phyloP scores from a whole-genome alignment of 2,888 invertebrate species.

The Incurvaria masculella region DNA sequence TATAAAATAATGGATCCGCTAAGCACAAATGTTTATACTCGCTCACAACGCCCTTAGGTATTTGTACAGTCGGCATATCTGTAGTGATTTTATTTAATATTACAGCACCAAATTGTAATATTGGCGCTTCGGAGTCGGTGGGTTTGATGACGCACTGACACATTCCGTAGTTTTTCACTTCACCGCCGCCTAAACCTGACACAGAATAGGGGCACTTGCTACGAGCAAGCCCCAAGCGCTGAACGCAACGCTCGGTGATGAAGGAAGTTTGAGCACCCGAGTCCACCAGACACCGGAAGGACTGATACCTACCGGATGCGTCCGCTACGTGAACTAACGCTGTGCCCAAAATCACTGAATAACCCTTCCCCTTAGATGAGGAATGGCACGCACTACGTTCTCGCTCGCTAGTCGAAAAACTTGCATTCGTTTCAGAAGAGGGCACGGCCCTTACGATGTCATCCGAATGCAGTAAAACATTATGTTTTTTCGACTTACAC shows the following conservation, averaged over 20 bases:
- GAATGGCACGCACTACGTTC: background rate
- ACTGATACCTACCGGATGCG: background rate
- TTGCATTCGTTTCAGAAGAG: no score
- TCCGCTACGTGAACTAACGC: background rate
- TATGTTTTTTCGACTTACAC: constrained; percentile 4
- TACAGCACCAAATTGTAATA: background rate
- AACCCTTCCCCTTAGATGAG: background rate
- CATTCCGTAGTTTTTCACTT: constrained; percentile 5
- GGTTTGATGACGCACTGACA: constrained; percentile 4
- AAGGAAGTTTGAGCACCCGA: constrained; percentile 8
- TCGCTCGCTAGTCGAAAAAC: no score
- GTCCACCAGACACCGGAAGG: constrained; percentile 4
- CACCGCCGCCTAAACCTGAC: background rate
- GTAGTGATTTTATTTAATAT: background rate
- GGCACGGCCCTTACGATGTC: no score
- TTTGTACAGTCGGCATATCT: background rate
- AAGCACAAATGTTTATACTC: background rate
- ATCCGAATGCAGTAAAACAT: no score
- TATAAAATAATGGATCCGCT: background rate
- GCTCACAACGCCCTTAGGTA: background rate
- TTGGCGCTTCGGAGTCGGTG: background rate
- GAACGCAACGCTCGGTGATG: constrained; percentile 4
- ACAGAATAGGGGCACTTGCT: constrained; percentile 3
- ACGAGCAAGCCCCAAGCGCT: constrained; percentile 3
- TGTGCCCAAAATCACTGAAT: constrained; percentile 5